Evolutionary conservation across 2,888 invertebrate genomes (phyloP), one percentile per base, ranked within the genome.

Genomic region (Allygus modestus): DNA sequence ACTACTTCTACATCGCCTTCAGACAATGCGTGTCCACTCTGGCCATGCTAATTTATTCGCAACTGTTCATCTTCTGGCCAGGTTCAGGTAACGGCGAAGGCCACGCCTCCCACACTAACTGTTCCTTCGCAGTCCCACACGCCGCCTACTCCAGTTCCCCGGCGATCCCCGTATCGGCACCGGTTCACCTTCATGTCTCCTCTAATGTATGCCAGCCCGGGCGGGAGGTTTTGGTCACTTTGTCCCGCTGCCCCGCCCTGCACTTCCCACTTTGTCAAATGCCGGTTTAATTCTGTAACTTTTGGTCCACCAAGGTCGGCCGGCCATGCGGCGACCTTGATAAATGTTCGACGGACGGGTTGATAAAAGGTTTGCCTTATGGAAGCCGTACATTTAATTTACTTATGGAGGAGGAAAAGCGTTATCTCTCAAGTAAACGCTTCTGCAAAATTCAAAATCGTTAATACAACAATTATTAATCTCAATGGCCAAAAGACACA

Each of bases 41-140:
- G 12, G 23, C 73, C 43, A n/a, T n/a, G 73, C 73, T 75, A 75
- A 75, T 75, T 75, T 37, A 31, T 37, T 37, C 73, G n/a, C 73
- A 75, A 43, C 43, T 75, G n/a, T n/a, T n/a, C n/a, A n/a, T n/a
- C n/a, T n/a, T n/a, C n/a, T n/a, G n/a, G n/a, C 73, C 26, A 15
- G 7, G 12, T 15, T n/a, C 23, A 15, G 12, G 43, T 77, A 77
- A 77, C 77, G 77, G 77, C 77, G 51, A 11, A 41, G 43, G 46
- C 51, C 51, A 1, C 77, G 4, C 77, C 77, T 46, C 77, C 77
- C 77, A 46, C 77, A 15, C 73, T 77, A 77, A 77, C 77, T 77
- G 77, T 43, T 46, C 51, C 37, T 17, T 15, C 71, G 11, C 41
- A 69, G 41, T 77, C 77, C 77, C 46, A 51, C 77, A 51, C 77